Conservation (phyloP, 2,797 vertebrate genomes). For the Lacerta viridis region DNA sequence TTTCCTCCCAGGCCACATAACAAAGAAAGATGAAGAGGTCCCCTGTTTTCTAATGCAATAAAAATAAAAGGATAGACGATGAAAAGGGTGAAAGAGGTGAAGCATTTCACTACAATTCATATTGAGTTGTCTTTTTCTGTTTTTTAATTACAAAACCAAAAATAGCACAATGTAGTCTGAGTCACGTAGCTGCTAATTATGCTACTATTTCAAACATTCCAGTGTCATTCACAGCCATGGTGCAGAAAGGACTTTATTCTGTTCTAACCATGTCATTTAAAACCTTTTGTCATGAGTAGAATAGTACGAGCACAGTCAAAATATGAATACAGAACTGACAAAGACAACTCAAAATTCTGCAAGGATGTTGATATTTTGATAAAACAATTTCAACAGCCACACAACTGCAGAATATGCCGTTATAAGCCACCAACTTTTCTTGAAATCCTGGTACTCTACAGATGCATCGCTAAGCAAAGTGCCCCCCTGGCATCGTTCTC, state of each 20-base stretch:
- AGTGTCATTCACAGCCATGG: conserved; percentile 56
- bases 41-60: conserved; percentile 24
- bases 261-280: conserved; percentile 51
- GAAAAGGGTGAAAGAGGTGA: conserved; percentile 32
- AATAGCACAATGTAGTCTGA: conserved; percentile 60
- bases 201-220: conserved; percentile 63
- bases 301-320: conserved; percentile 1
- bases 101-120: background rate
- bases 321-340: conserved; percentile 48
- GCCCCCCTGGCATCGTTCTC: background rate
- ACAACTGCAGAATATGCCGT: conserved; percentile 26
- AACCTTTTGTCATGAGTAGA: conserved; percentile 51
- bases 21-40: background rate
- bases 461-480: background rate
- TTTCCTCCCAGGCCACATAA: conserved; percentile 27
- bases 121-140: background rate
- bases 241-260: conserved; percentile 61
- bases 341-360: conserved; percentile 40
- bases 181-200: conserved; percentile 56
- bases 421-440: conserved; percentile 35
- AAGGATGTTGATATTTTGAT: conserved; percentile 48
- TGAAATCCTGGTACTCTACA: background rate
- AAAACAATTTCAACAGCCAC: conserved; percentile 37
- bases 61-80: background rate
- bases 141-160: conserved; percentile 41